Evolutionary conservation across 92 coral and sea anemone genomes (phyloP).

Genomic region (Siderastrea siderea): DNA sequence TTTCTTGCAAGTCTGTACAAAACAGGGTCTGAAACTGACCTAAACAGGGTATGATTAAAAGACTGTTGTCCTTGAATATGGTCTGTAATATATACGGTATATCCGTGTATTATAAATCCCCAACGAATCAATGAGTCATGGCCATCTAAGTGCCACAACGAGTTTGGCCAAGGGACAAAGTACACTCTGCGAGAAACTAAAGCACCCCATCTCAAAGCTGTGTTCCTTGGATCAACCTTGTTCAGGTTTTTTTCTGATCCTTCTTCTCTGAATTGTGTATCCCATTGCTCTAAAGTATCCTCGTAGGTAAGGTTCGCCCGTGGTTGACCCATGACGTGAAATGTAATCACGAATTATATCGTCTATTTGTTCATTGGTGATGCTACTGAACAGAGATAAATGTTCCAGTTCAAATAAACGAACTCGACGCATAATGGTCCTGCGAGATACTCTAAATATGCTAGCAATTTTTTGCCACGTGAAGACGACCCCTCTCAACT

Average conservation of each 20-base stretch:
- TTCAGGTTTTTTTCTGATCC: conserved; percentile 67
- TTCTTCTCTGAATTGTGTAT: conserved; percentile 59
- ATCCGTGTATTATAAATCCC: conserved; percentile 80
- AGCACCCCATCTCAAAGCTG: conserved; percentile 86
- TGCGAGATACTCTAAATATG: conserved; percentile 62
- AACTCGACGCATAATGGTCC: conserved; percentile 71
- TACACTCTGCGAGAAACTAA: conserved; percentile 72
- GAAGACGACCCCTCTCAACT: conserved; percentile 61
- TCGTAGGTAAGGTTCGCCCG: conserved; percentile 63
- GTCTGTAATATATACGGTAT: not conserved
- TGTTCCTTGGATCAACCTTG: conserved; percentile 78
- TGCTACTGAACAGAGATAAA: conserved; percentile 38
- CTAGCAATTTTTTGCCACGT: conserved; percentile 61
- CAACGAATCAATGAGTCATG: conserved; percentile 80
- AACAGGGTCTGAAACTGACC: no score
- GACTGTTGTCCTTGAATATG: no score
- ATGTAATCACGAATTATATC: conserved; percentile 49
- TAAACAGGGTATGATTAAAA: no score
- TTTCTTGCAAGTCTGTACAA: no score
- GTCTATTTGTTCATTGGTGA: conserved; percentile 54
- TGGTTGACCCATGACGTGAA: conserved; percentile 69
- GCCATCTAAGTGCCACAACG: conserved; percentile 84
- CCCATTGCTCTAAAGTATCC: conserved; percentile 63
- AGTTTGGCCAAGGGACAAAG: conserved; percentile 83
- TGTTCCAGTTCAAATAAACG: conserved; percentile 43